Evolutionary conservation across 1,140 invertebrate species (phyloP).

Genomic region (Diorhabda carinulata): DNA sequence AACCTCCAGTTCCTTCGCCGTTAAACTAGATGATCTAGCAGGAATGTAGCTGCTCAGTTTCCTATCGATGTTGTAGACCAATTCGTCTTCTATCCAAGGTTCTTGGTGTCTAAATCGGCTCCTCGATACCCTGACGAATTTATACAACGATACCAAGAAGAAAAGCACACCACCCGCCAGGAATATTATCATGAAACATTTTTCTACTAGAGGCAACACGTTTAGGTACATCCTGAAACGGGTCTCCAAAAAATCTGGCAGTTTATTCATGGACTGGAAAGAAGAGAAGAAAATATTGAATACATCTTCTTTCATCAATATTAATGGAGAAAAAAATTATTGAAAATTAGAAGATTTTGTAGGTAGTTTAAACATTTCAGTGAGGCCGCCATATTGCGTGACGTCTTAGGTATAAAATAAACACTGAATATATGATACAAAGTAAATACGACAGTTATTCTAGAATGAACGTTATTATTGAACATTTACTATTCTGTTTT

Average conservation of each 20-base stretch:
- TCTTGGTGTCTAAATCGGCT: slow-evolving; percentile 16
- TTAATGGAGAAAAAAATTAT: too few relatives aligned
- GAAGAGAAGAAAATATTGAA: not conserved
- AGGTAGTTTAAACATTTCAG: too few relatives aligned
- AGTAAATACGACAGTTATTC: too few relatives aligned
- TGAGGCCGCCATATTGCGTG: too few relatives aligned
- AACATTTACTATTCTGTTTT: too few relatives aligned
- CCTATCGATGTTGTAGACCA: slow-evolving; percentile 34
- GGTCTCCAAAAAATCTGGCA: slow-evolving; percentile 58
- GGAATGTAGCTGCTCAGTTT: slow-evolving; percentile 37
- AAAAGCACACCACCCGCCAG: slow-evolving; percentile 55
- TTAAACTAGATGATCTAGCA: slow-evolving; percentile 32
- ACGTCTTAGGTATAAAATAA: too few relatives aligned
- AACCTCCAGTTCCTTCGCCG: slow-evolving; percentile 39
- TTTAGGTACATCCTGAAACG: slow-evolving; percentile 72
- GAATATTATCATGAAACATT: slow-evolving; percentile 55
- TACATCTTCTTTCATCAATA: too few relatives aligned
- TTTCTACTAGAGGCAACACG: slow-evolving; percentile 59
- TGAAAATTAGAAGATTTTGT: too few relatives aligned
- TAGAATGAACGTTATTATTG: too few relatives aligned
- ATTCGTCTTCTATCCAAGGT: slow-evolving; percentile 36
- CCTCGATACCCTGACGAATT: slow-evolving; percentile 26
- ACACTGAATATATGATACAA: too few relatives aligned
- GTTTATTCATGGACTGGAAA: slow-evolving; percentile 61
- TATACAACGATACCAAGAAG: slow-evolving; percentile 48